Evolutionary conservation across 2,797 vertebrate species (phyloP).

Genomic region (Pangasius macronema): DNA sequence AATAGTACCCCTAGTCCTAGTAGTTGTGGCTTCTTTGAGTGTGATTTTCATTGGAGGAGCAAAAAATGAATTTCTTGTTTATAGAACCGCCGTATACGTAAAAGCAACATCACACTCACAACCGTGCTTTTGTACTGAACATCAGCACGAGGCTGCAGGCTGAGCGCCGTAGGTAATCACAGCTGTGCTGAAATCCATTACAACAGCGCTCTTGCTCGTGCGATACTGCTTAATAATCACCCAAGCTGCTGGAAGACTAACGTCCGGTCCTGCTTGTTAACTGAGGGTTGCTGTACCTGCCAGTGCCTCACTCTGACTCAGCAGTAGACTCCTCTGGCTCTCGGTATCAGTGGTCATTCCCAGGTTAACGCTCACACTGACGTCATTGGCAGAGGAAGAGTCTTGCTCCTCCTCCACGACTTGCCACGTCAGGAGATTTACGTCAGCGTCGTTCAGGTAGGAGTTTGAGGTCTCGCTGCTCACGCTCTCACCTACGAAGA

Average conservation of each 20-base stretch:
- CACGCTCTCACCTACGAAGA: conserved; percentile 84
- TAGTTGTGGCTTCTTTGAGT: neutral
- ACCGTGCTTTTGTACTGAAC: neutral
- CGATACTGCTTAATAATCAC: neutral
- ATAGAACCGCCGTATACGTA: too few species aligned
- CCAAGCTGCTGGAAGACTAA: neutral
- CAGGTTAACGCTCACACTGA: conserved; percentile 60
- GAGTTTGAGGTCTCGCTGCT: conserved; percentile 86
- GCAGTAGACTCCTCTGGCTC: conserved; percentile 82
- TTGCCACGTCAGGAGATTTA: conserved; percentile 79
- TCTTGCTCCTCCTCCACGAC: conserved; percentile 85
- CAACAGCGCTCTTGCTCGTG: neutral
- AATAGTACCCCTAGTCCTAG: neutral
- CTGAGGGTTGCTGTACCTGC: conserved; percentile 78
- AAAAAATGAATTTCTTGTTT: neutral
- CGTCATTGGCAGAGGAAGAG: conserved; percentile 79
- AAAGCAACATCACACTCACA: neutral
- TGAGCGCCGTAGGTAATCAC: neutral
- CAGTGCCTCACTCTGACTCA: conserved; percentile 86
- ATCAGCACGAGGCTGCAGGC: too few species aligned
- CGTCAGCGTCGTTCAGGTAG: conserved; percentile 82
- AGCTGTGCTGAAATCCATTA: neutral
- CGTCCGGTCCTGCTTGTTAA: neutral
- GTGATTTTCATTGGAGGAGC: neutral
- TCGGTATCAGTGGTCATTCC: conserved; percentile 73